phyloP scores from a whole-genome alignment of 2,113 vertebrate genomes.

The Tragelaphus scriptus region DNA sequence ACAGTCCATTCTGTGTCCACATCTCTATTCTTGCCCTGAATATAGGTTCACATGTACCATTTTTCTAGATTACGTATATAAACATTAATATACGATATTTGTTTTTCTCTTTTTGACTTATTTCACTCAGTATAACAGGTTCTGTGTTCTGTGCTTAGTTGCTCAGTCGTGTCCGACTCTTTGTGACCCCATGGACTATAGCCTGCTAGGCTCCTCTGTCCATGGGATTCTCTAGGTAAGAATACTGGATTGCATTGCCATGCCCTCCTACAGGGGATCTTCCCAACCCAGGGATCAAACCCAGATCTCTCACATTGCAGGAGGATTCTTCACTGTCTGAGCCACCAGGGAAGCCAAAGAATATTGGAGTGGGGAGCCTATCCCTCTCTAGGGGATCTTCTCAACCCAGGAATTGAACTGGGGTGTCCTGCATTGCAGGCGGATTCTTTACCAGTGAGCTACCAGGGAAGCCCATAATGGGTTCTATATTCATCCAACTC shows the following conservation, averaged over 20 bases:
- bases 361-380: background rate
- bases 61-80: background rate
- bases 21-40: background rate
- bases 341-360: background rate
- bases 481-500: background rate
- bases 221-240: background rate
- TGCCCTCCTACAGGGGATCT: background rate
- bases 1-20: background rate
- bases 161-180: rapidly evolving
- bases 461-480: background rate
- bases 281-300: background rate
- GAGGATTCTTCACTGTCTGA: background rate
- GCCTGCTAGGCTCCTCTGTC: background rate
- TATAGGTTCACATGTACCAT: background rate
- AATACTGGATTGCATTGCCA: background rate
- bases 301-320: background rate
- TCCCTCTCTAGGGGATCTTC: background rate
- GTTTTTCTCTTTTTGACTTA: background rate
- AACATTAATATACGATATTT: background rate
- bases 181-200: background rate
- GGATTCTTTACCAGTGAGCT: background rate
- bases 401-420: background rate
- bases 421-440: background rate
- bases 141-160: background rate
- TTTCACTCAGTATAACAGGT: background rate